Evolutionary conservation across 2,113 vertebrate species (phyloP), one percentile per base, ranked within the genome.

Genomic region (Chrysochloris asiatica): DNA sequence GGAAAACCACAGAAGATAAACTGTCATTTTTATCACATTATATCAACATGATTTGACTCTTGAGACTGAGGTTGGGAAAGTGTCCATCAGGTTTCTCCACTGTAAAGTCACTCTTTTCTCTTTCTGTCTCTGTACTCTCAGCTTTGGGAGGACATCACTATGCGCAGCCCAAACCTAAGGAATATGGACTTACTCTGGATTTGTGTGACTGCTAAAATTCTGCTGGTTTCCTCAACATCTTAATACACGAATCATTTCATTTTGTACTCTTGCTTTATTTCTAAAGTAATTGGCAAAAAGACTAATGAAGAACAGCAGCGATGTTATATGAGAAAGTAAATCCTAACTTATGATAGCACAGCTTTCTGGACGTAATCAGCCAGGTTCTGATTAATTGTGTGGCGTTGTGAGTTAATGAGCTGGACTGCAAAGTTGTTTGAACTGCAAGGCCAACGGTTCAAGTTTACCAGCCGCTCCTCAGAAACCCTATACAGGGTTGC

Each of bases 191-290:
- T 92, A 85, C 86, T 93, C 92, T 43, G 79, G 63, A 86, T 48
- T 69, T 38, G 17, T 89, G 41, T 63, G 56, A 90, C 71, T 89
- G 45, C 83, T 78, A 69, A 92, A 67, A 43, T 93, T 93, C 91
- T 65, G 19, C 56, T 67, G 10, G 50, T 90, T 91, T 90, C 71
- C 36, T n/a, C 89, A 81, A 43, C 80, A 73, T 76, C 80, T 83
- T 75, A 71, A 75, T 36, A 16, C 77, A 50, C 78, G 67, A 84
- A 65, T 91, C 47, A 86, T 59, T 76, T 71, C 38, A 19, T 77
- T 78, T 86, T 93, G 48, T 56, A 78, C 52, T 67, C 69, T 77
- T 45, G 54, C 82, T 80, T 91, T 71, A 26, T 90, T 96, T 92
- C 71, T 77, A 8, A 86, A 86, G 59, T 54, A 83, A 72, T 72